Percentiles rank a stretch among this genome's conserved stretches.
Evolutionary conservation across 2,888 invertebrate genomes (phyloP).

Genomic region (Leptopilina syphax): DNA sequence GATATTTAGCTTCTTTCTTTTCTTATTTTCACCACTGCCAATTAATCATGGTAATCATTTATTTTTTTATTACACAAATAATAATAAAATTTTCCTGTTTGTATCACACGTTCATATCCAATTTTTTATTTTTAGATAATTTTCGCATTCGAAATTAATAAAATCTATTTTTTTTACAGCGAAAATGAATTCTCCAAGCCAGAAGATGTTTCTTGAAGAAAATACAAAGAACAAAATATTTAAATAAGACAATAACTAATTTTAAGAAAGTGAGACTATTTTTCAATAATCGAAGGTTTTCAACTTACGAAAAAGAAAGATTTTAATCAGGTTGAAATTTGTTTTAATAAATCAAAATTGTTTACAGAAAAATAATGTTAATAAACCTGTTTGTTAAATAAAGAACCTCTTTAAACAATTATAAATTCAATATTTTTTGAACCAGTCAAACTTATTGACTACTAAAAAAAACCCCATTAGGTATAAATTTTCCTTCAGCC

Average conservation of each 20-base stretch:
- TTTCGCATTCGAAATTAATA: not conserved
- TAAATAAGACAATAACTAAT: not conserved
- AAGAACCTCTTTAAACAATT: not conserved
- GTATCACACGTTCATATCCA: not conserved
- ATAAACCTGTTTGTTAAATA: not conserved
- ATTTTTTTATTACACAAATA: too few relatives aligned
- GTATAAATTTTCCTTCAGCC: too few relatives aligned
- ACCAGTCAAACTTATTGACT: not conserved
- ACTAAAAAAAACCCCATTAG: too few relatives aligned
- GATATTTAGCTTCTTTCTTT: not conserved
- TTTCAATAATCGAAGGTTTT: not conserved
- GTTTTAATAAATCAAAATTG: not conserved
- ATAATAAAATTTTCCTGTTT: not conserved
- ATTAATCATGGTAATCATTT: too few relatives aligned
- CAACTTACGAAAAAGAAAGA: not conserved
- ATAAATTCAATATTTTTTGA: slow-evolving; percentile 2
- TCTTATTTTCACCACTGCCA: too few relatives aligned
- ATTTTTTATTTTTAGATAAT: too few relatives aligned
- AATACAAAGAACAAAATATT: not conserved
- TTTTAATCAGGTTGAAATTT: not conserved
- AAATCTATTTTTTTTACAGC: slow-evolving; percentile 73
- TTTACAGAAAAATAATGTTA: not conserved
- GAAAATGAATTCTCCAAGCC: slow-evolving; percentile 78
- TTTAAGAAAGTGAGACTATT: not conserved
- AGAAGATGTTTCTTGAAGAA: slow-evolving; percentile 73